A percentile compares a stretch with the other conserved stretches of the same genome.
Conservation (phyloP, 2,888 invertebrate genomes). For the Campaea margaritaria region DNA sequence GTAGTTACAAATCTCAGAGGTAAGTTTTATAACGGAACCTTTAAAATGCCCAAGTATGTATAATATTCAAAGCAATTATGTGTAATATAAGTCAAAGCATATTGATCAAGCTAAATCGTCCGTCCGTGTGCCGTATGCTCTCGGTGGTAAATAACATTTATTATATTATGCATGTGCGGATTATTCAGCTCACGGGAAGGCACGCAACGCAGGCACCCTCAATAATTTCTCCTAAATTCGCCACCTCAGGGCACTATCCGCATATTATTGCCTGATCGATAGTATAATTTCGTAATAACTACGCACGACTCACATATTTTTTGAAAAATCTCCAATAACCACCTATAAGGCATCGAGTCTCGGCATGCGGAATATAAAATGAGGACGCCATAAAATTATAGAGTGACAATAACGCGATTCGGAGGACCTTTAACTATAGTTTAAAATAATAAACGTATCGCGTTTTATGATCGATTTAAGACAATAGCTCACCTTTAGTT, state of each 20-base stretch:
- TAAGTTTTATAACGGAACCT: slow-evolving; percentile 5
- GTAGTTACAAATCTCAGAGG: too few species aligned
- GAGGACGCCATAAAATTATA: slow-evolving; percentile 21
- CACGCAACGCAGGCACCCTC: slow-evolving; percentile 76
- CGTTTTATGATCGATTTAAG: slow-evolving; percentile 31
- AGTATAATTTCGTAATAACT: slow-evolving; percentile 79
- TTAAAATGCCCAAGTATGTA: slow-evolving; percentile 12
- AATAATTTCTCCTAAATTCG: slow-evolving; percentile 80
- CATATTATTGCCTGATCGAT: slow-evolving; percentile 80
- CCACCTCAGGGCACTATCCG: slow-evolving; percentile 73
- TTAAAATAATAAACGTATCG: slow-evolving; percentile 23
- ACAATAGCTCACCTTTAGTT: slow-evolving; percentile 34
- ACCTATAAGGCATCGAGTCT: slow-evolving; percentile 30
- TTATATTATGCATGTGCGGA: slow-evolving; percentile 73
- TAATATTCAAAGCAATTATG: slow-evolving; percentile 24
- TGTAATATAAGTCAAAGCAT: too few species aligned
- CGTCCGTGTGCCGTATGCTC: slow-evolving; percentile 73
- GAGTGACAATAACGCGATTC: slow-evolving; percentile 19
- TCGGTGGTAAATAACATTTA: slow-evolving; percentile 61
- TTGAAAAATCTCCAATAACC: slow-evolving; percentile 51
- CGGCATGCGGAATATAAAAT: slow-evolving; percentile 33
- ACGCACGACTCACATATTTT: slow-evolving; percentile 65
- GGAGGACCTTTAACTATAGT: slow-evolving; percentile 14
- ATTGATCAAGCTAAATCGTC: slow-evolving; percentile 33
- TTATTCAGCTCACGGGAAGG: slow-evolving; percentile 67